Percentiles rank a stretch among this genome's conserved stretches.
phyloP scores from a whole-genome alignment of 2,797 vertebrate species.

The Philypnodon macrostomus region DNA sequence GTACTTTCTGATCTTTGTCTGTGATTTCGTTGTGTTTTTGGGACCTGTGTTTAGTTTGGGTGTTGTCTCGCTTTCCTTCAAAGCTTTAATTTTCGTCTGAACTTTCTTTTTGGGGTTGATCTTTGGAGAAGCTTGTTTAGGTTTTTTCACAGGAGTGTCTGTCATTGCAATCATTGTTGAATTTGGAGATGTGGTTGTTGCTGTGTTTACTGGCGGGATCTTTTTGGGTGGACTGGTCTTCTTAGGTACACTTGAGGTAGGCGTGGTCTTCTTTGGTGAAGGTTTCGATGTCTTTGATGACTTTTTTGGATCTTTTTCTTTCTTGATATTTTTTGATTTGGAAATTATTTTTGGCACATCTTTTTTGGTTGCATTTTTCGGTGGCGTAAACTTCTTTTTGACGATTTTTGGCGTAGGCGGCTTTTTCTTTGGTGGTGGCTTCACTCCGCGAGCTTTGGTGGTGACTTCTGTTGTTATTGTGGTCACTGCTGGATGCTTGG shows the following conservation, averaged over 20 bases:
- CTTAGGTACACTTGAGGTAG: background rate
- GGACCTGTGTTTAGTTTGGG: constrained; percentile 20
- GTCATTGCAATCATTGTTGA: constrained; percentile 4
- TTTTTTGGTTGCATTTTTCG: constrained; percentile 35
- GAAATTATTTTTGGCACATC: constrained; percentile 8
- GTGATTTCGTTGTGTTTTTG: constrained; percentile 30
- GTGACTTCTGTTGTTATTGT: constrained; percentile 12
- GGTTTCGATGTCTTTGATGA: background rate
- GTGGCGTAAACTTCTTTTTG: constrained; percentile 33
- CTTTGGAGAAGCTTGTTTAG: background rate
- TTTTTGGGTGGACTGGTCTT: constrained; percentile 16
- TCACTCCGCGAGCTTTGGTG: constrained; percentile 17
- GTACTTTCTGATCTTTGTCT: constrained; percentile 28
- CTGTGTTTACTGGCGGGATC: background rate
- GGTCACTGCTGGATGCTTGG: constrained; percentile 4
- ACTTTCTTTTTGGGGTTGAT: constrained; percentile 26
- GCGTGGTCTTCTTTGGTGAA: constrained; percentile 11
- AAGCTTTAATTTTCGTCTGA: constrained; percentile 29
- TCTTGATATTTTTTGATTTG: constrained; percentile 19
- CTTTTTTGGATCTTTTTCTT: constrained; percentile 32
- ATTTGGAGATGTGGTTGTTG: background rate
- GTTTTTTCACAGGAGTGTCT: constrained; percentile 6
- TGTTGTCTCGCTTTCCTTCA: constrained; percentile 40
- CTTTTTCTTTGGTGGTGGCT: constrained; percentile 39
- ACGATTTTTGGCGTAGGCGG: constrained; percentile 24